Evolutionary conservation across 1,140 invertebrate species (phyloP), one percentile per base, ranked within the genome.

Genomic region (Pogonus chalceus): DNA sequence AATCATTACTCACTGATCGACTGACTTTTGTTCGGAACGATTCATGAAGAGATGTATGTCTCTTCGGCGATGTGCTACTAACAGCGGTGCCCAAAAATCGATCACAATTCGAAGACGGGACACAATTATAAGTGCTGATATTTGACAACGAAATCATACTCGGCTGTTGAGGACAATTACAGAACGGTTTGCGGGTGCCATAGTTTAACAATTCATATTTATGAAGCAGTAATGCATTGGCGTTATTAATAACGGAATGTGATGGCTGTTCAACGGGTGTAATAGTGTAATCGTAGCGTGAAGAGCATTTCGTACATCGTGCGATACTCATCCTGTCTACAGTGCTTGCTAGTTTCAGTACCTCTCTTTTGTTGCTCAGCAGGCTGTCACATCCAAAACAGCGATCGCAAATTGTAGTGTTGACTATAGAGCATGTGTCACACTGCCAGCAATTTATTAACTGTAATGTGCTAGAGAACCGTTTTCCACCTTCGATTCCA

Each of bases 1-100:
- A 69, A 12, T 74, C 75, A 53, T 77, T 78, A 14, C 76, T 79
- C 23, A 77, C 57, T 1, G 77, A 77, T 21, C 76, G 70, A 60
- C 75, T 76, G 2, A 78, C 74, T 65, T 78, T 78, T 2, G 74
- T 75, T 23, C 49, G 23, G 21, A 51, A 51, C 12, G 16, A 51
- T 23, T 49, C 57, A 51, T 65, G 62, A 46, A 64, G 55, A 20
- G 52, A 49, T 39, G 59, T 53, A 59, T 63, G 58, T 56, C 62
- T 61, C 56, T 60, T 59, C 23, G 51, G 51, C 63, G 61, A 58
- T 64, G 57, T 48, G 58, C 61, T 48, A 65, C 55, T 18, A 62
- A 65, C 18, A 12, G 9, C 37, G 18, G 37, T 18, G 9, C 37
- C 37, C 18, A 43, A 18, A 18, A 43, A 43, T 4, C 37, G 37